Percentiles rank a stretch among this genome's conserved stretches.
These are phyloP conservation scores for Lottia gigantea DNA, from an alignment of 2,888 invertebrate genomes.

Conservation along the genomic window DNA sequence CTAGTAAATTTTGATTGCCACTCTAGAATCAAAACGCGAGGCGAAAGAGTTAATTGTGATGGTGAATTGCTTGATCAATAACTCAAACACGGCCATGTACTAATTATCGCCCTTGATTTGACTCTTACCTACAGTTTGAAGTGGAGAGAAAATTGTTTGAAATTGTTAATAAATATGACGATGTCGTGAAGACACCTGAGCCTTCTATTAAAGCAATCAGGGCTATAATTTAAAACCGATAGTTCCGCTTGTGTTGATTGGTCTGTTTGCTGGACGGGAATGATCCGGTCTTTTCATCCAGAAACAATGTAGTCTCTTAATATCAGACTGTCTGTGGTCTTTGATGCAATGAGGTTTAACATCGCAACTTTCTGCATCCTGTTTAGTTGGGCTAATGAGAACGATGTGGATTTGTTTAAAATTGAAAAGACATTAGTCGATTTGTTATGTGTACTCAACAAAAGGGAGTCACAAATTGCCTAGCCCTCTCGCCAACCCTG, in stretches of 20 bases:
- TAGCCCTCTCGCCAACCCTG: too few relatives aligned
- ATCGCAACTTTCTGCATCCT: too few relatives aligned
- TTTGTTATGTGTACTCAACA: too few relatives aligned
- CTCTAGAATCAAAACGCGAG: too few relatives aligned
- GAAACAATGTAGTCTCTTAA: too few relatives aligned
- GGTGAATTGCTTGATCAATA: not conserved
- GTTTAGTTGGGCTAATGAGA: too few relatives aligned
- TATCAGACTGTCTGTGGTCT: too few relatives aligned
- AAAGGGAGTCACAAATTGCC: too few relatives aligned
- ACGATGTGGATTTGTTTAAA: too few relatives aligned
- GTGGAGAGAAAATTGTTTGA: not conserved
- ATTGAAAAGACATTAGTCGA: too few relatives aligned
- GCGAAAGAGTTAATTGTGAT: not conserved
- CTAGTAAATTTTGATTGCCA: too few relatives aligned
- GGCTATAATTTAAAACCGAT: not conserved
- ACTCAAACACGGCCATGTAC: not conserved
- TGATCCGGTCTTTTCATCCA: not conserved
- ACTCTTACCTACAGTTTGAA: not conserved
- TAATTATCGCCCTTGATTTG: not conserved
- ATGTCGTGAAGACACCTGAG: not conserved
- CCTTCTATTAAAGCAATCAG: not conserved
- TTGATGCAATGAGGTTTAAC: too few relatives aligned
- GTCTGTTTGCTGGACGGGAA: not conserved
- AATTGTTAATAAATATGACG: slow-evolving; percentile 1
- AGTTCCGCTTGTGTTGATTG: slow-evolving; percentile 7